phyloP scores from a whole-genome alignment of 2,113 vertebrate species.

The Grammomys surdaster region DNA sequence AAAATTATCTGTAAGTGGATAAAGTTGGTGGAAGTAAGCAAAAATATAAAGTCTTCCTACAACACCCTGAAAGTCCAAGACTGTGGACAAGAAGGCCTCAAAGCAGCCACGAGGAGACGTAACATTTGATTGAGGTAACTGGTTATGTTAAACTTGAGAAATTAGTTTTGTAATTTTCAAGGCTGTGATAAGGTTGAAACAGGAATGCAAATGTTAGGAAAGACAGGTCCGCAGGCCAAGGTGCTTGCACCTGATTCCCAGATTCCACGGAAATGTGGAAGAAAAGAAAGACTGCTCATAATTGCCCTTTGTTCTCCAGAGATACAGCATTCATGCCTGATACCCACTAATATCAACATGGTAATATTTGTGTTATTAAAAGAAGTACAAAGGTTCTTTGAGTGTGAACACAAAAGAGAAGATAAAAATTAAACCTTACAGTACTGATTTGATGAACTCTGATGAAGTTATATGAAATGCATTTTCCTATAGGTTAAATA shows the following conservation, averaged over 20 bases:
- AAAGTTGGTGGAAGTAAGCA: not conserved
- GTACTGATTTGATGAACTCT: not conserved
- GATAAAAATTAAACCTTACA: not conserved
- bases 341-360: not conserved
- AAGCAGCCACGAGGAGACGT: not conserved
- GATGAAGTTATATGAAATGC: not conserved
- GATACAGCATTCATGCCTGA: no score
- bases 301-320: not conserved
- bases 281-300: not conserved
- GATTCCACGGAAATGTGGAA: not conserved
- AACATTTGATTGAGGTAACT: not conserved
- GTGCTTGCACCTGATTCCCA: no score
- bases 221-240: not conserved
- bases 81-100: not conserved
- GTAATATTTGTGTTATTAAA: not conserved
- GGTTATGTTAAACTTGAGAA: not conserved
- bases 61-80: not conserved
- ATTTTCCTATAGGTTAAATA: not conserved
- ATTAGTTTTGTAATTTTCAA: not conserved
- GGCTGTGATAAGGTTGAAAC: not conserved
- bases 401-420: not conserved
- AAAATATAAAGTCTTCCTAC: not conserved
- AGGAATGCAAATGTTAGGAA: not conserved
- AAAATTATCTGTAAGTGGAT: not conserved
- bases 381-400: not conserved